Conservation (phyloP, 2,113 vertebrate species). For the Sander vitreus region DNA sequence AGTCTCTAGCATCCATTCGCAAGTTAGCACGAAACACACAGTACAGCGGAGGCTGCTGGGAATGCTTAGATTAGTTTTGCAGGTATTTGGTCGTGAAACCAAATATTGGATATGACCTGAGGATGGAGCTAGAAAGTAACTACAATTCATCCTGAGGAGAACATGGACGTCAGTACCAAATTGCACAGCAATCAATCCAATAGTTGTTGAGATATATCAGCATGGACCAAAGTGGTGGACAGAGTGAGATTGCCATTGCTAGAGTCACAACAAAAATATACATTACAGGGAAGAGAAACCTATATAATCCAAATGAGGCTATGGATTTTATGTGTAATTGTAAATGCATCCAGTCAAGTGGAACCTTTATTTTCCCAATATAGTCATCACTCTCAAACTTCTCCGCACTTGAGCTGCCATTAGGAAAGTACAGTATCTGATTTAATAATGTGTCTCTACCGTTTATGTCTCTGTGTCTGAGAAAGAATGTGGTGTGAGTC, state of each 20-base stretch:
- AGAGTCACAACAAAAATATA: background rate
- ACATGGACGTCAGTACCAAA: background rate
- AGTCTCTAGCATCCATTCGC: too few relatives aligned
- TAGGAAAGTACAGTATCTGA: slow-evolving; percentile 27
- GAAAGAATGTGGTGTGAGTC: slow-evolving; percentile 37
- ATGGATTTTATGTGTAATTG: background rate
- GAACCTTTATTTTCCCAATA: background rate
- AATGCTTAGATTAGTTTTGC: background rate
- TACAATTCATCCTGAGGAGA: background rate
- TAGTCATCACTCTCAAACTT: background rate
- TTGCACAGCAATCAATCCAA: background rate
- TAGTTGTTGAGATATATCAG: background rate
- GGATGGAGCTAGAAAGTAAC: background rate
- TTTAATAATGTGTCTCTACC: slow-evolving; percentile 28
- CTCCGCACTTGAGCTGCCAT: background rate
- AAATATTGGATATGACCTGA: background rate
- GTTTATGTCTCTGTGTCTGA: slow-evolving; percentile 43
- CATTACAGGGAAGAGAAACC: background rate
- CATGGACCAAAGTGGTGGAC: background rate
- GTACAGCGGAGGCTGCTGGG: background rate
- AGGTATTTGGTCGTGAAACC: background rate
- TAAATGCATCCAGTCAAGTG: background rate
- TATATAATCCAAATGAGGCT: background rate
- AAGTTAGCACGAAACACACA: background rate
- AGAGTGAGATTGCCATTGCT: background rate